Base-by-base conservation (phyloP, 2,888 invertebrate genomes). In the Eupeodes luniger region DNA sequence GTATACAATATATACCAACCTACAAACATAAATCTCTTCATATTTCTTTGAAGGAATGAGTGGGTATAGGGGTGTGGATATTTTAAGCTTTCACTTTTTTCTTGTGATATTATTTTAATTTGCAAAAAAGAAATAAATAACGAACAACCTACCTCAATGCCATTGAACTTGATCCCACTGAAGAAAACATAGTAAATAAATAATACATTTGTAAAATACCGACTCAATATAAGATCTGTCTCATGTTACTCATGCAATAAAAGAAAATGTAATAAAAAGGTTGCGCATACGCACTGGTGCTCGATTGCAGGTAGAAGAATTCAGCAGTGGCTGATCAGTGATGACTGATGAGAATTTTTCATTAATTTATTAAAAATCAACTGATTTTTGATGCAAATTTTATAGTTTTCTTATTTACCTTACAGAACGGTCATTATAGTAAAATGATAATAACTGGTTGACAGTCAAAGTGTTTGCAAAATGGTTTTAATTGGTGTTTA, bases 51-150 rank as follows among this genome's bases (percentile, higher is more conserved):
- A 61, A 1, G 34, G 47, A 19, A 36, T 47, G 12, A 57, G 57
- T 59, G 34, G 9, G 27, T 34, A 59, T 11, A n/a, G 27, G 47
- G 44, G 53, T 27, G 51, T 6, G 3, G 14, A 47, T 47, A 47
- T 19, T 27, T 62, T 19, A 34, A 27, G 57, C 82, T 86, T 86
- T 86, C 69, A 82, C 85, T 85, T 81, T 85, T 70, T 69, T 16
- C 34, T 36, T 61, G 0, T 11, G 9, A 16, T 53, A 5, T 53
- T 53, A 16, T n/a, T n/a, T 55, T 12, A n/a, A 44, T n/a, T 40
- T 19, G 14, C 57, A 51, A 19, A 19, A n/a, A 14, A 69, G 1
- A 49, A 57, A 51, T 14, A 36, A n/a, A 16, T 57, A 49, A 49
- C 36, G 0, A 47, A 57, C 16, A 40, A 64, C 34, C 66, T 47